Percentiles rank a stretch among this genome's conserved stretches.
These are phyloP conservation scores for Lasioglossum leucozonium DNA, from an alignment of 2,888 invertebrate species.

Conservation along the genomic window DNA sequence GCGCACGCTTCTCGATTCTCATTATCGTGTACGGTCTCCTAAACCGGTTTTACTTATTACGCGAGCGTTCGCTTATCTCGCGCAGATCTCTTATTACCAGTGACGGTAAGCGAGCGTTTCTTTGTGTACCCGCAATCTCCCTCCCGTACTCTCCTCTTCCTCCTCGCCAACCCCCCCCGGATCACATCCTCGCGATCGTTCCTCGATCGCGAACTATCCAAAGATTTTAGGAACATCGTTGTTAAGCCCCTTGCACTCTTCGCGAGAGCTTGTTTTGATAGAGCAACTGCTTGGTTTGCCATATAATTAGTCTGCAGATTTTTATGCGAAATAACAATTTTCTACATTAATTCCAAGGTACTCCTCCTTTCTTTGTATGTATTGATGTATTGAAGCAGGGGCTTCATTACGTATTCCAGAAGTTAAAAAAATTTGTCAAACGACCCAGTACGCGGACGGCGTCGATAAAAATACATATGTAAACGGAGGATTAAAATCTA, in stretches of 20 bases:
- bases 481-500: not conserved
- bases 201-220: not conserved
- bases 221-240: not conserved
- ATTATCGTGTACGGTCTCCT: constrained; percentile 52
- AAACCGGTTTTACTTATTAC: constrained; percentile 65
- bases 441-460: not conserved
- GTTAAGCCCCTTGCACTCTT: no score
- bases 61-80: constrained; percentile 56
- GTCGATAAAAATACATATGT: not conserved
- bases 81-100: constrained; percentile 57
- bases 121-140: constrained; percentile 20
- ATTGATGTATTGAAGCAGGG: no score
- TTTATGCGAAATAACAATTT: not conserved
- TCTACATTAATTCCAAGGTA: not conserved
- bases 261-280: no score
- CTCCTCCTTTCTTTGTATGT: no score
- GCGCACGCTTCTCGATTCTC: constrained; percentile 28
- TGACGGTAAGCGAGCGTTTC: constrained; percentile 52
- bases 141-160: not conserved
- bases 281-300: no score
- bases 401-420: not conserved
- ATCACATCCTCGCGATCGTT: not conserved
- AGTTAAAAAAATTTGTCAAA: not conserved
- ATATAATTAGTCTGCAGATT: no score
- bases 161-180: not conserved